Conservation (phyloP, 2,113 vertebrate genomes). For the Oryzias melastigma region DNA sequence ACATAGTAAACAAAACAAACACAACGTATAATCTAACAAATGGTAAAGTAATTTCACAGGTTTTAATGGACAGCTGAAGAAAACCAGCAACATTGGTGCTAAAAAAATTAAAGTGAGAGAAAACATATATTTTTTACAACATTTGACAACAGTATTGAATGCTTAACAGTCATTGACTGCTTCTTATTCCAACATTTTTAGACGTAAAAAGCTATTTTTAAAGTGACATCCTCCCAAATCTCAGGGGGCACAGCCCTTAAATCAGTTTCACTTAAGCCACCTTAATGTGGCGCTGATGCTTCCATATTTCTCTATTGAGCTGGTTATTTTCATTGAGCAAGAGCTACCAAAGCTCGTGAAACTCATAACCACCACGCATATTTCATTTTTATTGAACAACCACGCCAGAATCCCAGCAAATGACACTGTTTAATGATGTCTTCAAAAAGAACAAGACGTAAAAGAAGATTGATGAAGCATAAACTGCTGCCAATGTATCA, state of each 20-base stretch:
- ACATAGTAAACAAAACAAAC: not conserved
- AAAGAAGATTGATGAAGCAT: conserved; percentile 9
- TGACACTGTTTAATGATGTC: conserved; percentile 1
- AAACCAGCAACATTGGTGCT: not conserved
- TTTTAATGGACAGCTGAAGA: conserved; percentile 9
- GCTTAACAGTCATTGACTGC: not conserved
- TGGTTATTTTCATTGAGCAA: conserved; percentile 9
- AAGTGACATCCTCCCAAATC: conserved; percentile 9
- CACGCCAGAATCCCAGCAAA: conserved; percentile 2
- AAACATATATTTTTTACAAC: too few species aligned
- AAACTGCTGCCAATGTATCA: conserved; percentile 9
- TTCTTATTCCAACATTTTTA: not conserved
- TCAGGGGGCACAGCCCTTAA: conserved; percentile 13
- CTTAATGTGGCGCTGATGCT: conserved; percentile 1
- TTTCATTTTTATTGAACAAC: conserved; percentile 21
- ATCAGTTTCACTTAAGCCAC: conserved; percentile 3
- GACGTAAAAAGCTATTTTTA: conserved; percentile 10
- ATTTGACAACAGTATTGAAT: too few species aligned
- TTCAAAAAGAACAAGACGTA: conserved; percentile 13
- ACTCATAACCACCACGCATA: conserved; percentile 12
- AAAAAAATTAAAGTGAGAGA: too few species aligned
- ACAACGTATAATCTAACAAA: not conserved
- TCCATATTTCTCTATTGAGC: conserved; percentile 22
- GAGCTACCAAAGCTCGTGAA: conserved; percentile 14
- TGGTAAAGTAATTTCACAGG: not conserved